Base-by-base conservation (phyloP, 2,888 invertebrate species). In the Sarcophaga variegata region DNA sequence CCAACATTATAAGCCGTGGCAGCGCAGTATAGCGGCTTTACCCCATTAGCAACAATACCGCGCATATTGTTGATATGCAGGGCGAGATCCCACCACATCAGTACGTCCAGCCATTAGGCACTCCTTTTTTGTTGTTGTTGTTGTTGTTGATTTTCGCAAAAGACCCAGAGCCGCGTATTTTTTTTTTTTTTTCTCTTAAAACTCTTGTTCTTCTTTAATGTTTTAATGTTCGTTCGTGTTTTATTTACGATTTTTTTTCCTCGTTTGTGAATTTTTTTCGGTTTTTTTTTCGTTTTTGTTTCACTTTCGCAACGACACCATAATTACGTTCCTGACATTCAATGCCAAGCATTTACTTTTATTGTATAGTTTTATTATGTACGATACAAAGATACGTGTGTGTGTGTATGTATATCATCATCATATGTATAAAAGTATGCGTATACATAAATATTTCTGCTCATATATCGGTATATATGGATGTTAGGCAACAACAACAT, bases 271-370 rank as follows among this genome's bases (percentile, higher is more conserved):
- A 67, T 60, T 63, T 71, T 81, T 85, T 82, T 79, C 76, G 71
- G 69, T 70, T 77, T 78, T 8, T 37, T 37, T 3, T 37, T 37
- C 66, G 63, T 77, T 83, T 83, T 67, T 86, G 63, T 60, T 54
- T 54, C 54, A 63, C 63, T 66, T 87, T 81, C 71, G 81, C 77
- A 78, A 83, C 88, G 85, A 88, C 87, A 88, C 87, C 85, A 82
- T 87, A 89, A 88, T 88, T 89, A 88, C 84, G 86, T 83, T 84
- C 88, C 89, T 85, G 88, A 83, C 87, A 87, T 87, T 87, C 87
- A 88, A 87, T 88, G 89, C 86, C 89, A 88, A 74, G 82, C 86
- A 88, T 88, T 88, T 88, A 88, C 83, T 88, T 88, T 75, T 66
- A 62, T 59, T 78, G 63, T 82, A 25, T 59, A 66, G 37, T 47